Percentiles rank a stretch among this genome's conserved stretches.
Evolutionary conservation across 2,888 invertebrate species (phyloP).

Genomic region (Cyclophora albipunctata): DNA sequence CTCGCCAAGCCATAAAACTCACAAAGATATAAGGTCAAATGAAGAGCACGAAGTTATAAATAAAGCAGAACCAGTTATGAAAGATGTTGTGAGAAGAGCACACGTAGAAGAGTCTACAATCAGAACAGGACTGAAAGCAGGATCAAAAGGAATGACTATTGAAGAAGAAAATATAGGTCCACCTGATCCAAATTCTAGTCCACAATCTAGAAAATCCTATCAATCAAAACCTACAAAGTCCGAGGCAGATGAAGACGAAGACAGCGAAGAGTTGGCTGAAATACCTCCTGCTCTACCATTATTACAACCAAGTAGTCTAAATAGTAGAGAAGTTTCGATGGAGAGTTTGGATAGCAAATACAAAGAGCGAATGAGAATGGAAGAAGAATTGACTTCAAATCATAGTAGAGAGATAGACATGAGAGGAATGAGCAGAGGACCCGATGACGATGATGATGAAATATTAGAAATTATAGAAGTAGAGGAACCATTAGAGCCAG

Average conservation of each 20-base stretch:
- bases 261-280: constrained; percentile 86
- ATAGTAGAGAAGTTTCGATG: constrained; percentile 87
- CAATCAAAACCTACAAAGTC: constrained; percentile 52
- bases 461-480: constrained; percentile 87
- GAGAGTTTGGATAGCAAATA: constrained; percentile 86
- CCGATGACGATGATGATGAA: constrained; percentile 77
- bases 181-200: constrained; percentile 43
- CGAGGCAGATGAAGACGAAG: constrained; percentile 81
- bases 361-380: constrained; percentile 81
- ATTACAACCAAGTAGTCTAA: constrained; percentile 81
- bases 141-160: constrained; percentile 59
- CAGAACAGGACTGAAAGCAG: constrained; percentile 76
- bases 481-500: constrained; percentile 86
- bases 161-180: constrained; percentile 67
- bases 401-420: constrained; percentile 71
- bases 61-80: constrained; percentile 62
- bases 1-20: constrained; percentile 63
- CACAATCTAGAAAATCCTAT: constrained; percentile 30
- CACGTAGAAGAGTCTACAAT: constrained; percentile 77
- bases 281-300: constrained; percentile 88
- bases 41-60: constrained; percentile 49
- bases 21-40: constrained; percentile 41
- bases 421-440: constrained; percentile 66
- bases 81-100: constrained; percentile 72
- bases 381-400: constrained; percentile 72